These are phyloP conservation scores for Sparus aurata DNA, from an alignment of 2,797 vertebrate species.

Conservation along the genomic window DNA sequence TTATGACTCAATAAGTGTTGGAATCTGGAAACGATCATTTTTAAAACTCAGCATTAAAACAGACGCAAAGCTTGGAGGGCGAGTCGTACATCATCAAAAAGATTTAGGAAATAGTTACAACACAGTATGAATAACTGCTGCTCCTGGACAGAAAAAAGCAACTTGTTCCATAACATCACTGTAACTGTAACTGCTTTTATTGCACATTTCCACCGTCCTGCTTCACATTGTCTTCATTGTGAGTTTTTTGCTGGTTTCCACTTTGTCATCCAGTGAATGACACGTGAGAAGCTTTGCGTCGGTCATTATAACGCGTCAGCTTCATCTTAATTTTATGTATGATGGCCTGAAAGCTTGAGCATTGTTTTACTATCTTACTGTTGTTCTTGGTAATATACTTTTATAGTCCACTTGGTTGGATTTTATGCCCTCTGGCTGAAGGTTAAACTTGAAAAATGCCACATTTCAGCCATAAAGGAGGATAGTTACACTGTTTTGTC, in stretches of 20 bases:
- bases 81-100: constrained; percentile 38
- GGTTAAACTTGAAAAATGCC: neutral
- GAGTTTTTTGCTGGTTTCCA: constrained; percentile 53
- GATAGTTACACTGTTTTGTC: neutral
- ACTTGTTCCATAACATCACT: constrained; percentile 68
- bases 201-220: constrained; percentile 51
- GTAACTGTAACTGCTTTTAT: constrained; percentile 50
- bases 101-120: constrained; percentile 65
- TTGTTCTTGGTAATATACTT: constrained; percentile 2
- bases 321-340: constrained; percentile 16
- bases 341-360: neutral
- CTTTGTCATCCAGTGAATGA: constrained; percentile 51
- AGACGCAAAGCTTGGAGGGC: constrained; percentile 42
- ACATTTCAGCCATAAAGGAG: neutral
- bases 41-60: constrained; percentile 43
- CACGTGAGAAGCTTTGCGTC: constrained; percentile 30
- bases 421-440: neutral
- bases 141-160: constrained; percentile 26
- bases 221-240: constrained; percentile 59
- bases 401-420: neutral
- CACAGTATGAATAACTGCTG: constrained; percentile 48
- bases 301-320: neutral
- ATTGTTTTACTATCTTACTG: neutral
- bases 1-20: constrained; percentile 54
- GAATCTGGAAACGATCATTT: constrained; percentile 56